Evolutionary conservation across 2,888 invertebrate species (phyloP), one percentile per base, ranked within the genome.

Genomic region (Lamproptera curius): DNA sequence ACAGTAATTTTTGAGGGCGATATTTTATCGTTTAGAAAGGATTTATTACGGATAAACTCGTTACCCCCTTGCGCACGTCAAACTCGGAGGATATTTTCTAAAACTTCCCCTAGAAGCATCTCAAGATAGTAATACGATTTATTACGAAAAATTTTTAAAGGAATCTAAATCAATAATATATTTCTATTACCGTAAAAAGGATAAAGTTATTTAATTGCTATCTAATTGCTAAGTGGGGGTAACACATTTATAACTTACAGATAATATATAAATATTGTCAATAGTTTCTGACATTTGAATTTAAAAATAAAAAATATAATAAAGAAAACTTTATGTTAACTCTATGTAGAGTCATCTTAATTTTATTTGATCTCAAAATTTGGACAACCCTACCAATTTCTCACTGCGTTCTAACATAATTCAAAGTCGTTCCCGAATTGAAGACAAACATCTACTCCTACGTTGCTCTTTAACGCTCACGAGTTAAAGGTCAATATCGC

Each of bases 391-490:
- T 44, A 15, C 31, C 26, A 3, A 40, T 40, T 49, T 40, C 28
- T 38, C 11, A 40, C 28, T 38, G 38, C 42, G 42, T 44, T 49
- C 49, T 66, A 60, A 62, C 76, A 79, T 81, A 80, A 82, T 79
- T 82, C 80, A 70, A 76, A 80, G 80, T 73, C 76, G 63, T 68
- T 65, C 74, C 72, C 65, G 61, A 65, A 63, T 63, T 62, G 62
- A 54, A 56, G 37, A 37, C 44, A 9, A 20, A 28, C 46, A 55
- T 58, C 41, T 64, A 59, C 47, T 52, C 57, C 2, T 70, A 65
- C 65, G 16, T 56, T 64, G 59, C 52, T 51, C 61, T 70, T 56
- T 70, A 62, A 37, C 1, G 0, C 6, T 1, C 28, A 42, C 23
- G 31, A 33, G 31, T 59, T 70, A 75, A 55, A 63, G 66, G 53